These are phyloP conservation scores for Drosophila siamana DNA, from an alignment of 2,888 invertebrate species.

Conservation along the genomic window DNA sequence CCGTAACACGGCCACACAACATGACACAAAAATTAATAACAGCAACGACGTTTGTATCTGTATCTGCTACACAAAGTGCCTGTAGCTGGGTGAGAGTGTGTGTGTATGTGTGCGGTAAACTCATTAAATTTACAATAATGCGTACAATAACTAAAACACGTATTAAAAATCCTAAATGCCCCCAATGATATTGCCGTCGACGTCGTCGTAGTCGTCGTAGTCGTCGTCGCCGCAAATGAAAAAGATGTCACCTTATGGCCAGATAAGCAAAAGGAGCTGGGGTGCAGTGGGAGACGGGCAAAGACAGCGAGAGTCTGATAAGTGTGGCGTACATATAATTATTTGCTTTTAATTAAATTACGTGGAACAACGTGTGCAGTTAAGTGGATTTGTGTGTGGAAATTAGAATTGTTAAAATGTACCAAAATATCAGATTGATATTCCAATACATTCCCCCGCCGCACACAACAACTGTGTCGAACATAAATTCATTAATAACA, in stretches of 20 bases:
- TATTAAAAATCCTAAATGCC: slow-evolving; percentile 53
- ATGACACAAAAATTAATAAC: slow-evolving; percentile 77
- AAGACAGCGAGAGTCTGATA: slow-evolving; percentile 23
- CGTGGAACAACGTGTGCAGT: slow-evolving; percentile 46
- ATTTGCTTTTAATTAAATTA: slow-evolving; percentile 75
- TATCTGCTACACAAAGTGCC: slow-evolving; percentile 35
- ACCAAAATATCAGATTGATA: slow-evolving; percentile 40
- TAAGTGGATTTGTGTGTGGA: slow-evolving; percentile 58
- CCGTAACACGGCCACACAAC: slow-evolving; percentile 78
- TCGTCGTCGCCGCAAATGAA: slow-evolving; percentile 44
- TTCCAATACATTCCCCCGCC: not conserved
- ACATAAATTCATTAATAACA: slow-evolving; percentile 71
- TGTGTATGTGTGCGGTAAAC: slow-evolving; percentile 57
- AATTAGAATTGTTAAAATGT: slow-evolving; percentile 78
- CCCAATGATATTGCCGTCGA: slow-evolving; percentile 17
- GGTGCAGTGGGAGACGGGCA: no score
- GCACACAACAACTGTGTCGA: slow-evolving; percentile 14
- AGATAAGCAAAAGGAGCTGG: slow-evolving; percentile 32
- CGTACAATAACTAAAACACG: slow-evolving; percentile 72
- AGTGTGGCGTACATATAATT: slow-evolving; percentile 54
- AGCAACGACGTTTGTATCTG: slow-evolving; percentile 60
- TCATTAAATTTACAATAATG: slow-evolving; percentile 78
- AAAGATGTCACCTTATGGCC: slow-evolving; percentile 46
- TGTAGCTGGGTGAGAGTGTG: slow-evolving; percentile 16
- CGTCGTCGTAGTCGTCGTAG: slow-evolving; percentile 2